Conservation (phyloP, 2,888 invertebrate genomes). For the Mythimna lalbum region DNA sequence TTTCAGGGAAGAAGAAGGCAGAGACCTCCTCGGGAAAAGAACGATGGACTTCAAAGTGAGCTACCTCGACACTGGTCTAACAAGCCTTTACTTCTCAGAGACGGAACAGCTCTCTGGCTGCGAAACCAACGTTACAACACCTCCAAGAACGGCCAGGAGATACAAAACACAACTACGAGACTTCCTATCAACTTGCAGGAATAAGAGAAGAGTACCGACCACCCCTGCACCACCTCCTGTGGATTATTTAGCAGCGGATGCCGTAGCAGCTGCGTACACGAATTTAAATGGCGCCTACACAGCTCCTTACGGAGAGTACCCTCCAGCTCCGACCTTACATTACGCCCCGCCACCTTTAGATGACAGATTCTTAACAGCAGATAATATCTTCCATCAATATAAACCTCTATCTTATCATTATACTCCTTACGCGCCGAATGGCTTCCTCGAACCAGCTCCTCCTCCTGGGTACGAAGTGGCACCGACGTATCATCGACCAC, state of each 20-base stretch:
- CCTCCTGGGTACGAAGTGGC: constrained; percentile 91
- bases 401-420: constrained; percentile 96
- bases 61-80: constrained; percentile 98
- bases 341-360: constrained; percentile 92
- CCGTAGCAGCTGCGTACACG: constrained; percentile 95
- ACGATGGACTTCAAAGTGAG: constrained; percentile 99
- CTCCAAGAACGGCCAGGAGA: constrained; percentile 95
- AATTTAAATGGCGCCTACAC: constrained; percentile 95
- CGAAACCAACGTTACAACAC: constrained; percentile 92
- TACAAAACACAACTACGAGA: constrained; percentile 98
- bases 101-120: constrained; percentile 94
- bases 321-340: constrained; percentile 93
- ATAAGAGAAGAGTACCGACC: constrained; percentile 92
- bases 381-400: constrained; percentile 97
- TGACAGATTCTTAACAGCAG: constrained; percentile 94
- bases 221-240: constrained; percentile 92
- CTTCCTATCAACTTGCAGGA: constrained; percentile 97
- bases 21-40: constrained; percentile 98
- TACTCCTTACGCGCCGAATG: constrained; percentile 94
- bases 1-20: constrained; percentile 99
- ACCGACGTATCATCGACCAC: constrained; percentile 92
- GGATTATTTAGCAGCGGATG: constrained; percentile 93
- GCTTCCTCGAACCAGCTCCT: constrained; percentile 95
- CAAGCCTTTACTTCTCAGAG: constrained; percentile 97
- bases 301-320: constrained; percentile 94